Percentiles rank a stretch among this genome's conserved stretches.
phyloP scores from a whole-genome alignment of 2,113 vertebrate genomes.

The Falcunculus frontatus region DNA sequence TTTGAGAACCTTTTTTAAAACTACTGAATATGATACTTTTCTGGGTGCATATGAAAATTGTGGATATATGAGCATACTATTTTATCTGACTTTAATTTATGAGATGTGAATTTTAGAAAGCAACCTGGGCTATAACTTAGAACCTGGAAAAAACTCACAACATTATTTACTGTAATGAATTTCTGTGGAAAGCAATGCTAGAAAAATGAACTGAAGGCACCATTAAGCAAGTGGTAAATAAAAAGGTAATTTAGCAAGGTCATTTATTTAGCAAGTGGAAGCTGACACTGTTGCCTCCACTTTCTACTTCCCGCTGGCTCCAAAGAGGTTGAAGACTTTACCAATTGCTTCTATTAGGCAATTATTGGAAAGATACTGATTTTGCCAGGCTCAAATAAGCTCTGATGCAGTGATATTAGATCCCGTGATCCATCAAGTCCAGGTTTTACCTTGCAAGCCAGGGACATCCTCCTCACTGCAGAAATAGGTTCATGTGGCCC shows the following conservation, averaged over 20 bases:
- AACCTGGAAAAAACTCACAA: neutral
- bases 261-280: neutral
- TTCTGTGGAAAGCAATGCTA: neutral
- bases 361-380: neutral
- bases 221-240: neutral
- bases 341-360: neutral
- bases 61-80: neutral
- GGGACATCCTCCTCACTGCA: neutral
- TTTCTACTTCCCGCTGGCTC: neutral
- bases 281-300: neutral
- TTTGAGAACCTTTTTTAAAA: neutral
- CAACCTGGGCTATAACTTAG: neutral
- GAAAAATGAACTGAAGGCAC: neutral
- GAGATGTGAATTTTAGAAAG: neutral
- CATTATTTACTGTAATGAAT: neutral
- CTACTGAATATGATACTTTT: neutral
- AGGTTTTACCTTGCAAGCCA: neutral
- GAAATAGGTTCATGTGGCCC: neutral
- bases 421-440: neutral
- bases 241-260: neutral
- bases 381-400: neutral
- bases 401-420: neutral
- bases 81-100: neutral
- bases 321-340: neutral
- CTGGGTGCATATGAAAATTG: neutral